Evolutionary conservation across 2,113 vertebrate species (phyloP).

Genomic region (Aepyceros melampus): DNA sequence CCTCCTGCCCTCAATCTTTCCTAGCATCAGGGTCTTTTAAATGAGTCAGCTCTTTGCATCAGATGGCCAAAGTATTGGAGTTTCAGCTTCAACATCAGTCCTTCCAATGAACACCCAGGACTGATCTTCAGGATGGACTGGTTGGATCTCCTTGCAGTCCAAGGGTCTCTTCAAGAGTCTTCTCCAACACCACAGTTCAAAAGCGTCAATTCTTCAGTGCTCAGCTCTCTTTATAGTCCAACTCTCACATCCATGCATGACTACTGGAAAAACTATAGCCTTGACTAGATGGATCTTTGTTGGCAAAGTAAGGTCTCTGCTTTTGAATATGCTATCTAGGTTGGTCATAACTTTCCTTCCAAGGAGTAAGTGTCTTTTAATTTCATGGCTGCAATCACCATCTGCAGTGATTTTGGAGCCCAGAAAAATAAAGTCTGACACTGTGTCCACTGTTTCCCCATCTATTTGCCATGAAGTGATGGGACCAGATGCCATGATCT

Average conservation of each 20-base stretch:
- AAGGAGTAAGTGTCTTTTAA: neutral
- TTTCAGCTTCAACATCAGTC: neutral
- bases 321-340: neutral
- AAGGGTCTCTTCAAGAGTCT: neutral
- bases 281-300: neutral
- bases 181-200: neutral
- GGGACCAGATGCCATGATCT: neutral
- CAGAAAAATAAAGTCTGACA: neutral
- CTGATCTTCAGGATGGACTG: neutral
- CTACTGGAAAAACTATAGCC: too few relatives aligned
- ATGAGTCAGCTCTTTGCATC: fast-evolving
- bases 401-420: neutral
- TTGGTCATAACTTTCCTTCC: neutral
- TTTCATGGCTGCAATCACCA: neutral
- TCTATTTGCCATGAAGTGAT: neutral
- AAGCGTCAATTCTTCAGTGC: neutral
- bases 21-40: neutral
- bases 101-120: neutral
- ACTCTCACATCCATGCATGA: neutral
- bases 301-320: neutral
- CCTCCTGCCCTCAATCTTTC: neutral
- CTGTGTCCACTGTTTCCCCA: too few relatives aligned
- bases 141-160: neutral
- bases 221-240: neutral
- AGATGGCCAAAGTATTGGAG: neutral